Evolutionary conservation across 2,113 vertebrate genomes (phyloP).

Genomic region (Apus apus): DNA sequence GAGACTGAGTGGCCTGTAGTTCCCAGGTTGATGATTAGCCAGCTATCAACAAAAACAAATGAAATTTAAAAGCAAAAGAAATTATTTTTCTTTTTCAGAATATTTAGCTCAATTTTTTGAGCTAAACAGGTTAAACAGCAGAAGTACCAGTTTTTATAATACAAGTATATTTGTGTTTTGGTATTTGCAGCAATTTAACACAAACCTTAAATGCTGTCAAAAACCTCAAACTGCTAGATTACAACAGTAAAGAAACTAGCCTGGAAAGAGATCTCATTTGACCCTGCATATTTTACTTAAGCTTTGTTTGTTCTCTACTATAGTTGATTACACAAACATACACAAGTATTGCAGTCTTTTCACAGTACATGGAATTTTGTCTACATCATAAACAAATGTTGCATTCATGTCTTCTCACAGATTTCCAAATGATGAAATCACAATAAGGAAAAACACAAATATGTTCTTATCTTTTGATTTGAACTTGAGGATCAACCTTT

Average conservation of each 20-base stretch:
- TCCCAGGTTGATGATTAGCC: neutral
- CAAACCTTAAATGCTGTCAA: neutral
- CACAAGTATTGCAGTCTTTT: neutral
- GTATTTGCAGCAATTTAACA: neutral
- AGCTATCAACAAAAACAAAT: neutral
- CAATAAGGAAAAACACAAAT: slow-evolving; percentile 12
- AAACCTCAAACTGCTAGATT: neutral
- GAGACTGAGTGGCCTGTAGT: no score
- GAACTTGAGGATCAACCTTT: slow-evolving; percentile 30
- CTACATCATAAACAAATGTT: neutral
- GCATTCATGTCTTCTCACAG: slow-evolving; percentile 13
- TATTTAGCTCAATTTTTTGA: neutral
- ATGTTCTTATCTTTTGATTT: slow-evolving; percentile 57
- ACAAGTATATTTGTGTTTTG: neutral
- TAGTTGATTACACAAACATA: slow-evolving; percentile 7
- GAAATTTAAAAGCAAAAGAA: neutral
- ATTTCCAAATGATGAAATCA: slow-evolving; percentile 56
- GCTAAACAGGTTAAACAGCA: neutral
- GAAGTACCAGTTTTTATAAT: neutral
- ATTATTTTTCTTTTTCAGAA: neutral
- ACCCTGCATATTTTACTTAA: neutral
- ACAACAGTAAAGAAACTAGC: neutral
- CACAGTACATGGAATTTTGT: neutral
- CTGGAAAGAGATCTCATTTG: neutral
- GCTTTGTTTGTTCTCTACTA: neutral